Percentiles rank a stretch among this genome's conserved stretches.
Conservation (phyloP, 2,888 invertebrate genomes). For the Pristionchus maxplancki region DNA sequence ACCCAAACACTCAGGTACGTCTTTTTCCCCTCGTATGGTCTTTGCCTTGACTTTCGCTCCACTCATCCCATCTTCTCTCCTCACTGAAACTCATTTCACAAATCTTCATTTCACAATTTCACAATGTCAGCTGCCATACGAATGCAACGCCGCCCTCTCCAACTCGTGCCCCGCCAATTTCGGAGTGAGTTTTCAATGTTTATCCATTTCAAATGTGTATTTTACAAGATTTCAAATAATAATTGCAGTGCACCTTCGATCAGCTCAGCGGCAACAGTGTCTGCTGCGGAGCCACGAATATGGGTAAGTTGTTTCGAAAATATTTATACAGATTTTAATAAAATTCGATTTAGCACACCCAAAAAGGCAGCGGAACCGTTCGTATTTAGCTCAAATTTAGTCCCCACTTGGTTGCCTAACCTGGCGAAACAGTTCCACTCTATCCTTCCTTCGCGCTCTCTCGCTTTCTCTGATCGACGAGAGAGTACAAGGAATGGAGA, state of each 20-base stretch:
- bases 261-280: conserved; percentile 71
- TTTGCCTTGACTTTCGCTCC: neutral
- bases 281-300: conserved; percentile 76
- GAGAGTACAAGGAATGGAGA: neutral
- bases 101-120: no score
- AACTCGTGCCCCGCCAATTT: conserved; percentile 76
- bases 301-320: conserved; percentile 61
- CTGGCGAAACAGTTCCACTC: neutral
- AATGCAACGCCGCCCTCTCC: conserved; percentile 74
- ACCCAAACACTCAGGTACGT: conserved; percentile 71
- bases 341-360: neutral
- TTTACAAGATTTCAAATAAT: neutral
- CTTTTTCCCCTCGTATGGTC: neutral
- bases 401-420: conserved; percentile 35
- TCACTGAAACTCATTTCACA: conserved; percentile 39
- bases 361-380: conserved; percentile 10
- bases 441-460: neutral
- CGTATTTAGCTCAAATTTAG: neutral
- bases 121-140: conserved; percentile 70
- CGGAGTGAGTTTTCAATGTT: conserved; percentile 47
- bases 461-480: neutral
- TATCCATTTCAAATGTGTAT: neutral
- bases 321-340: neutral
- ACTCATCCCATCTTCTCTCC: neutral
- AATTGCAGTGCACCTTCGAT: conserved; percentile 75